Conservation (phyloP, 2,113 vertebrate genomes). For the Phalacrocorax carbo region DNA sequence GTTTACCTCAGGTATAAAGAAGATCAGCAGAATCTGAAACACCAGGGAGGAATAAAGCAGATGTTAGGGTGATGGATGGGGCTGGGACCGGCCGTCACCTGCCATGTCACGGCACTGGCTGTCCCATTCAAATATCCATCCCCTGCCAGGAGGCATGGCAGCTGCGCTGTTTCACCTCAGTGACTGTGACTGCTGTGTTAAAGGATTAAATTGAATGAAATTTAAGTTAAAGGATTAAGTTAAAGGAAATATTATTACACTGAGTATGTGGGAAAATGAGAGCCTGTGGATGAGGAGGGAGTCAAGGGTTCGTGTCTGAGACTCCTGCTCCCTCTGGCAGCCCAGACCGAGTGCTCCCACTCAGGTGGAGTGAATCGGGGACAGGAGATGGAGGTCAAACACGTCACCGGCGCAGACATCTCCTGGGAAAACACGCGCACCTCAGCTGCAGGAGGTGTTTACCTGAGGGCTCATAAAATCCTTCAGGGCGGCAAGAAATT, state of each 20-base stretch:
- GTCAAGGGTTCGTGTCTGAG: not conserved
- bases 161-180: not conserved
- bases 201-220: not conserved
- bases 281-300: not conserved
- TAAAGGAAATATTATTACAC: not conserved
- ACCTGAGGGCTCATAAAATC: not conserved
- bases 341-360: not conserved
- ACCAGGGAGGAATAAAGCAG: not conserved
- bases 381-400: not conserved
- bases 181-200: not conserved
- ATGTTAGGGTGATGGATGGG: not conserved
- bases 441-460: not conserved
- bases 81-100: not conserved
- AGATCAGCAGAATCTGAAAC: not conserved
- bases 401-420: fast-evolving
- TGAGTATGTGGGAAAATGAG: not conserved
- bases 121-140: not conserved
- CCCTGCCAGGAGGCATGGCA: not conserved
- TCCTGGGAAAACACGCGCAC: not conserved
- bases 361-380: fast-evolving
- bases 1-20: not conserved
- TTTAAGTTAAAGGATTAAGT: no score
- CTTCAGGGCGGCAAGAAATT: not conserved
- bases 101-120: fast-evolving
- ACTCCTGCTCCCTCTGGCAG: not conserved